phyloP scores from a whole-genome alignment of 2,113 vertebrate species.

The Globicephala melas region DNA sequence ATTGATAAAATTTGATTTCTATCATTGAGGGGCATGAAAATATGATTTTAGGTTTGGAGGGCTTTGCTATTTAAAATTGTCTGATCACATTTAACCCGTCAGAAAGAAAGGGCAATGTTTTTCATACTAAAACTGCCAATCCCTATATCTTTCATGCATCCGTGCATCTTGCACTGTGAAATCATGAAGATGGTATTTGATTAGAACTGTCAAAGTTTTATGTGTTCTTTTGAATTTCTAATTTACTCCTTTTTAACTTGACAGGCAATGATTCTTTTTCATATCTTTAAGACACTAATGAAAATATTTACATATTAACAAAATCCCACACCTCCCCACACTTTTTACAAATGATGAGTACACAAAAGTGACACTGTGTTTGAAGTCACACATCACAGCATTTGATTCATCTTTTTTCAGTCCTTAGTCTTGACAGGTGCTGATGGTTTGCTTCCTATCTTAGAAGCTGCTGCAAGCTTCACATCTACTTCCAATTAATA shows the following conservation, averaged over 20 bases:
- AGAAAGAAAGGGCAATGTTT: neutral
- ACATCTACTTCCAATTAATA: constrained; percentile 84
- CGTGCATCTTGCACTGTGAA: constrained; percentile 34
- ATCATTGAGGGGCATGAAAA: neutral
- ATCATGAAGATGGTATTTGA: constrained; percentile 75
- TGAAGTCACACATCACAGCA: constrained; percentile 78
- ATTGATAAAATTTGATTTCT: neutral
- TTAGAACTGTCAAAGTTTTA: constrained; percentile 77
- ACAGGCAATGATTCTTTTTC: constrained; percentile 47
- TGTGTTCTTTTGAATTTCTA: constrained; percentile 73
- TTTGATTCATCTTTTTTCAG: constrained; percentile 78
- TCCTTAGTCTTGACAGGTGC: constrained; percentile 72
- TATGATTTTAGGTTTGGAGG: neutral
- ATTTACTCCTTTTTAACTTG: constrained; percentile 76
- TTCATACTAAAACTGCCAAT: constrained; percentile 34
- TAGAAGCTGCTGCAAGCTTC: constrained; percentile 77
- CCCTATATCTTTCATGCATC: constrained; percentile 56
- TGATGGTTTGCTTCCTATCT: constrained; percentile 69
- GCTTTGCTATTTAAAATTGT: constrained; percentile 5
- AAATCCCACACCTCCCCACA: constrained; percentile 67
- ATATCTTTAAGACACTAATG: constrained; percentile 65
- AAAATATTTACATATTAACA: constrained; percentile 77
- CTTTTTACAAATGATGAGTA: constrained; percentile 76
- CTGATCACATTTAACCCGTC: constrained; percentile 32
- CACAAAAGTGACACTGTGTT: constrained; percentile 75